phyloP scores from a whole-genome alignment of 1,140 invertebrate species.

The Tetramorium simillimum region DNA sequence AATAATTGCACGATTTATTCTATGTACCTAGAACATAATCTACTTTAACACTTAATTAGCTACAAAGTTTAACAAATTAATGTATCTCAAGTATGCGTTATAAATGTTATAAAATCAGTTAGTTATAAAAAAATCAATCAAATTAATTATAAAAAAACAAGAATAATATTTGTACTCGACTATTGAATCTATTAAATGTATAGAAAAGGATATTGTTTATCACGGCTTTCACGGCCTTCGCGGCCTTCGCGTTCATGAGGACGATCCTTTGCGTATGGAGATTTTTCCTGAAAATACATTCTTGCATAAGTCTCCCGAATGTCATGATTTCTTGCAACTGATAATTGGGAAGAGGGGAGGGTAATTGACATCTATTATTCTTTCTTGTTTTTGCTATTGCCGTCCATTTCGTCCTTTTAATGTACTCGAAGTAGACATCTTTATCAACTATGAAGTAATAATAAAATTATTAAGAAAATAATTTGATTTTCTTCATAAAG shows the following conservation, averaged over 20 bases:
- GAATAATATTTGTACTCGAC: background rate
- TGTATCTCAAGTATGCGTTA: background rate
- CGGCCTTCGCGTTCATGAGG: conserved; percentile 89
- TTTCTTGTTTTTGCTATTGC: conserved; percentile 77
- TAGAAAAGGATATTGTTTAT: conserved; percentile 93
- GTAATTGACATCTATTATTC: conserved; percentile 73
- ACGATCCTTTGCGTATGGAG: conserved; percentile 88
- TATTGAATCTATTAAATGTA: conserved; percentile 5
- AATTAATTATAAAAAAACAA: background rate
- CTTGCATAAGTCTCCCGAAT: conserved; percentile 62
- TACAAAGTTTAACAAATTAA: background rate
- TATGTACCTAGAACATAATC: background rate
- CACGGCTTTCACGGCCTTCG: conserved; percentile 88
- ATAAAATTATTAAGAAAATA: conserved; percentile 69
- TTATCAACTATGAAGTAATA: conserved; percentile 78
- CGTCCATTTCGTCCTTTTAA: conserved; percentile 81
- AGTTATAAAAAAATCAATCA: too few species aligned
- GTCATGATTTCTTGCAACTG: conserved; percentile 59
- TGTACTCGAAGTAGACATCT: conserved; percentile 77
- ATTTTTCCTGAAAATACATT: conserved; percentile 89
- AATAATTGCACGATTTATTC: conserved; percentile 22
- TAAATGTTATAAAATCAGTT: too few species aligned
- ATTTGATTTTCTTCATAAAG: conserved; percentile 53
- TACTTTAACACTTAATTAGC: conserved; percentile 32
- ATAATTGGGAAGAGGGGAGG: conserved; percentile 40